phyloP scores from a whole-genome alignment of 2,797 vertebrate species.

The Oreochromis mossambicus region DNA sequence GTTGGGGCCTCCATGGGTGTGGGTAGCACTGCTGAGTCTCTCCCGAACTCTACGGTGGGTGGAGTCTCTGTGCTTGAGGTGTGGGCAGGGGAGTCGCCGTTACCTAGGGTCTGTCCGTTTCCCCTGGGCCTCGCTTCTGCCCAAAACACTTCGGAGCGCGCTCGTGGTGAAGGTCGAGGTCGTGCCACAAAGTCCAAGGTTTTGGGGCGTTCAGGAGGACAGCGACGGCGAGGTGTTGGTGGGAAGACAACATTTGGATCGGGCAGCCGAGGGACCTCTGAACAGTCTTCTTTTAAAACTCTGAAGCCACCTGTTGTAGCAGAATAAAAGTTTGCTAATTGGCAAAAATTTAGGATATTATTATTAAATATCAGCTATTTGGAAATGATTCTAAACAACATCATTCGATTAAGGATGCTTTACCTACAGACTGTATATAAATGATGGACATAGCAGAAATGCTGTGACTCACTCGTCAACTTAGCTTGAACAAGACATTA shows the following conservation, averaged over 20 bases:
- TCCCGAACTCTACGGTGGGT: constrained; percentile 87
- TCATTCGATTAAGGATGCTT: neutral
- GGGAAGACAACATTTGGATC: constrained; percentile 93
- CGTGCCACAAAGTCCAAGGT: constrained; percentile 92
- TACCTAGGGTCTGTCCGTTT: constrained; percentile 72
- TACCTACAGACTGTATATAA: neutral
- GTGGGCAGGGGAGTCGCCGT: constrained; percentile 83
- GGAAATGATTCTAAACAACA: neutral
- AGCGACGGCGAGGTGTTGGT: constrained; percentile 91
- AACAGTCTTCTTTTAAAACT: constrained; percentile 79
- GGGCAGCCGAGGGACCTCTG: constrained; percentile 89
- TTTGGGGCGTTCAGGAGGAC: constrained; percentile 91
- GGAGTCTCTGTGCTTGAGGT: constrained; percentile 95
- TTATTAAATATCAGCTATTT: neutral
- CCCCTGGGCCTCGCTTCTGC: constrained; percentile 76
- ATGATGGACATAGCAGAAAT: neutral
- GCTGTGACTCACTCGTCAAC: neutral
- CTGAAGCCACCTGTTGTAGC: constrained; percentile 75
- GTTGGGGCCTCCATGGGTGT: constrained; percentile 85
- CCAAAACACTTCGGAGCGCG: constrained; percentile 86
- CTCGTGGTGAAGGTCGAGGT: constrained; percentile 88
- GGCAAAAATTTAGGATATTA: neutral
- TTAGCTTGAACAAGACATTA: neutral
- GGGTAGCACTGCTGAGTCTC: constrained; percentile 80
- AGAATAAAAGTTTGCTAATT: neutral